Base-by-base conservation (phyloP, 2,888 invertebrate species). In the Thera obeliscata region DNA sequence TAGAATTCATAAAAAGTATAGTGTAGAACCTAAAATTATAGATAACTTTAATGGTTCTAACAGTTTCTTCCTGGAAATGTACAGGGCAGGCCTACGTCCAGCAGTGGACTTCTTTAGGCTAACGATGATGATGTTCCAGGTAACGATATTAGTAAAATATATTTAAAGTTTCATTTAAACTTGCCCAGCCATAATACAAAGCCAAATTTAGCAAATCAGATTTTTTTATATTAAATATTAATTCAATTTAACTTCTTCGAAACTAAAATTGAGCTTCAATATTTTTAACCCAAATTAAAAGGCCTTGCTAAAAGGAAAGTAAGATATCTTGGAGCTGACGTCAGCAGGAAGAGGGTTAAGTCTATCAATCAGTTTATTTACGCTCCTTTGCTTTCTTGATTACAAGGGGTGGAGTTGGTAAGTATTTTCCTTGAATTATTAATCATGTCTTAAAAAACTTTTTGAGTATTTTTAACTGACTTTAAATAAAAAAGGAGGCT, bases 361-460 rank as follows among this genome's bases (percentile, higher is more conserved):
- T 80, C 78, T 76, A 81, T 80, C 82, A 82, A 82, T 81, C 80
- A 81, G 79, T 78, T 79, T 78, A 74, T 74, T 76, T 73, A 74
- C 78, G 76, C 77, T 75, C 67, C 70, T 75, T 66, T 74, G 74
- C 65, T 71, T 74, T 65, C 71, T 67, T 70, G 72, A 74, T 72
- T 74, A 70, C 72, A 61, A 63, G 72, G 72, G 72, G 66, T 56
- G 62, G 68, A 64, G 56, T 61, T 41, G 41, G 9, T 36, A 61
- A 63, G 65, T 66, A 57, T 59, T 68, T 63, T 54, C 48, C 8
- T 61, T 54, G 41, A 63, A 66, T 59, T 61, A 71, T 71, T 73
- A 72, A 69, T 69, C 62, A 66, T 50, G 8, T 50, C 59, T 22
- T 9, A 35, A 52, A 56, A 52, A 61, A 63, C 46, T 8, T 33